A percentile compares a stretch with the other conserved stretches of the same genome.
Evolutionary conservation across 2,113 vertebrate genomes (phyloP).

Genomic region (Macquaria australasica): DNA sequence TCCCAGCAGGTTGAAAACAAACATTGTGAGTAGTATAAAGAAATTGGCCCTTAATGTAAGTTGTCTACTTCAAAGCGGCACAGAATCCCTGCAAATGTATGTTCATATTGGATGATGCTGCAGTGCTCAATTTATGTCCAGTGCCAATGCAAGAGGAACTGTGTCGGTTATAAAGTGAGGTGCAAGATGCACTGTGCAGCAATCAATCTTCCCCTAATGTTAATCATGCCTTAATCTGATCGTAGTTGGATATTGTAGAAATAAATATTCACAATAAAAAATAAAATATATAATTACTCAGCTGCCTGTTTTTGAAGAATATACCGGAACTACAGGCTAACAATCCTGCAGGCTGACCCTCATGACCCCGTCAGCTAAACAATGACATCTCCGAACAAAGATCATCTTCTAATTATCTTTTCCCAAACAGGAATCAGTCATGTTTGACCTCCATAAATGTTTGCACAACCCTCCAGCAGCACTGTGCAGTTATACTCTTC

Average conservation of each 20-base stretch:
- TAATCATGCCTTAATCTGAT: neutral
- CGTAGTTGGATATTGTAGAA: neutral
- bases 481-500: neutral
- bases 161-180: neutral
- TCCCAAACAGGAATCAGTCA: slow-evolving; percentile 9
- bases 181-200: neutral
- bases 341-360: slow-evolving; percentile 25
- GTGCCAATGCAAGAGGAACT: neutral
- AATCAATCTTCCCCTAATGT: neutral
- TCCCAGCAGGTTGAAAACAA: neutral
- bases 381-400: slow-evolving; percentile 24
- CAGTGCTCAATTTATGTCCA: neutral
- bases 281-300: neutral
- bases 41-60: neutral
- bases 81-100: neutral
- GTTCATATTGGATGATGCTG: neutral
- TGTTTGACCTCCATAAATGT: neutral
- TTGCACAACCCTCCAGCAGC: neutral
- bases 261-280: too few relatives aligned
- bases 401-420: slow-evolving; percentile 15
- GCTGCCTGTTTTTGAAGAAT: neutral
- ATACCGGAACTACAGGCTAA: neutral
- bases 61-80: neutral
- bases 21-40: neutral
- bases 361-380: slow-evolving; percentile 27